phyloP scores from a whole-genome alignment of 2,797 vertebrate species.

The Oryzias dopingdopingensis region DNA sequence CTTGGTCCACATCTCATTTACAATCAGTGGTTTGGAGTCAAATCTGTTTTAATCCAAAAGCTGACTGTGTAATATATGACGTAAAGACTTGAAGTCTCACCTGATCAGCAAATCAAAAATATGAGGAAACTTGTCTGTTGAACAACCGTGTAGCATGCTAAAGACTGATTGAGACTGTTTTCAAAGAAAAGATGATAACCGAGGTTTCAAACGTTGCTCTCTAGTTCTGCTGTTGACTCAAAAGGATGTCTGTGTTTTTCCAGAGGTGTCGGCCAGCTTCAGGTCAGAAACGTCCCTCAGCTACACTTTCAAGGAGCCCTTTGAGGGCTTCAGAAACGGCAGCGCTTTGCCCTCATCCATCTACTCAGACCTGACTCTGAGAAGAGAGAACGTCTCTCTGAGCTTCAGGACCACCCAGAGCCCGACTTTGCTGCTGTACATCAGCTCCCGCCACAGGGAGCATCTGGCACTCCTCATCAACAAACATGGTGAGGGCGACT shows the following conservation, averaged over 20 bases:
- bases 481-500: conserved; percentile 83
- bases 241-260: conserved; percentile 37
- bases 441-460: conserved; percentile 85
- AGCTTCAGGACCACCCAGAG: conserved; percentile 84
- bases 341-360: conserved; percentile 85
- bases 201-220: no score
- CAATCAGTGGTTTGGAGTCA: no score
- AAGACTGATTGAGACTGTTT: no score
- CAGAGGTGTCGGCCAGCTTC: conserved; percentile 82
- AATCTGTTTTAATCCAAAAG: no score
- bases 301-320: conserved; percentile 88
- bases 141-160: no score
- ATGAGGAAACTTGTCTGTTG: no score
- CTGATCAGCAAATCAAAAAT: no score
- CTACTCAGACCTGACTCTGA: conserved; percentile 82
- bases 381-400: conserved; percentile 81
- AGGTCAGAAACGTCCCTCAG: conserved; percentile 79
- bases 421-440: conserved; percentile 84
- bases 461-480: conserved; percentile 85
- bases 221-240: background rate
- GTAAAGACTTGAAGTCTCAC: no score
- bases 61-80: no score
- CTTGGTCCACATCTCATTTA: no score
- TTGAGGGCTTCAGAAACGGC: conserved; percentile 68
- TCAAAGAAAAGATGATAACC: no score